Evolutionary conservation across 2,113 vertebrate species (phyloP), one percentile per base, ranked within the genome.

Genomic region (Oplegnathus fasciatus): DNA sequence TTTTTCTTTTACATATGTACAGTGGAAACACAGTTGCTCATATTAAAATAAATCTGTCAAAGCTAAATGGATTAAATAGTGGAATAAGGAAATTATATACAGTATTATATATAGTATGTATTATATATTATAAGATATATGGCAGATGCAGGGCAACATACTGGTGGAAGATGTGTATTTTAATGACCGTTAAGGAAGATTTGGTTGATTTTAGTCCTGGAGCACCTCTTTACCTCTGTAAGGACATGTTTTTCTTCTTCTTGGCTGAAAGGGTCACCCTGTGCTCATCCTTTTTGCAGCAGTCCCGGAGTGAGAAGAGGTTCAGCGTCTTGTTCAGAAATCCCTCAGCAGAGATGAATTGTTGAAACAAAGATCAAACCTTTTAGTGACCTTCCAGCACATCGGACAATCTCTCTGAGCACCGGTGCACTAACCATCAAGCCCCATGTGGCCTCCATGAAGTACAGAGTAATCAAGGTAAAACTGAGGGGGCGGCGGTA

Each of bases 401-500:
- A 50, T 79, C 13, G 72, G 84, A 86, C 89, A 89, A 82, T 85
- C 84, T 88, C 68, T 82, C 70, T 28, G 48, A 82, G 77, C 82
- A 66, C 50, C 57, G 42, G 26, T 32, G 34, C 77, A 67, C 82
- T 50, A 40, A 70, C 87, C 76, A 75, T 84, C 81, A 74, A 55
- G 60, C 77, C 84, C 80, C 80, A 83, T 84, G 86, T 77, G 86
- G 78, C 86, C 80, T 72, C 65, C 32, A 15, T 70, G 85, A 86
- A 85, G 86, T 61, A 69, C 75, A 78, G 65, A 78, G 88, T 69
- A 92, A 91, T 92, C 88, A 88, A 77, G 83, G 83, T 74, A 84
- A 82, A 80, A 83, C 44, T 80, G 78, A 87, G 17, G 81, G 75
- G 78, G 68, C 72, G 88, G 58, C 24, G 8, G 69, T 86, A 80